Conservation (phyloP, 2,888 invertebrate species). For the Uloborus plumipes region DNA sequence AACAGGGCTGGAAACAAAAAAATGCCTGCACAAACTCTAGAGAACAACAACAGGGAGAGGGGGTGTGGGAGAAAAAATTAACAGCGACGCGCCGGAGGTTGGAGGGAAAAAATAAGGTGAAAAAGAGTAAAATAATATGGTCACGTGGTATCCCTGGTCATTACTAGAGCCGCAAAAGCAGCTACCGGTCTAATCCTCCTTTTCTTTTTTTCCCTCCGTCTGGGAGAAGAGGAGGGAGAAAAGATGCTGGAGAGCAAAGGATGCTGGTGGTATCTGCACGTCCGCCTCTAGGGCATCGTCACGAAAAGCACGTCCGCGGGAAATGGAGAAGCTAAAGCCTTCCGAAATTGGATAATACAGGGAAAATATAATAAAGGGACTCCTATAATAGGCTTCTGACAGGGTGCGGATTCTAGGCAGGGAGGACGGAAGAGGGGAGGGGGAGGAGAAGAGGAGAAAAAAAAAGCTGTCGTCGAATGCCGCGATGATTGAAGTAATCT, state of each 20-base stretch:
- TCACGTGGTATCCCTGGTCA: conserved; percentile 58
- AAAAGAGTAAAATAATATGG: conserved; percentile 62
- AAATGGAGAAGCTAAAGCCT: conserved; percentile 64
- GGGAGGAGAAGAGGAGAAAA: no score
- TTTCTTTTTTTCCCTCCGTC: conserved; percentile 21
- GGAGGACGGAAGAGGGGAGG: not conserved
- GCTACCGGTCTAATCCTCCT: conserved; percentile 51
- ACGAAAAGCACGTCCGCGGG: conserved; percentile 59
- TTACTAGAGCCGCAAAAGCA: conserved; percentile 48
- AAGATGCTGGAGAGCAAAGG: conserved; percentile 27
- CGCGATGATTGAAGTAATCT: conserved; percentile 1
- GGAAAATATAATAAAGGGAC: conserved; percentile 64
- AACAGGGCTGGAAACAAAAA: not conserved
- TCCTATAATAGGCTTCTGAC: conserved; percentile 63
- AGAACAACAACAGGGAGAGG: conserved; percentile 29
- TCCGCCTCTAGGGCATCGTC: conserved; percentile 46
- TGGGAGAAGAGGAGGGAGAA: conserved; percentile 27
- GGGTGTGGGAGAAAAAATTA: conserved; percentile 8
- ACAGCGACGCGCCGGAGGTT: conserved; percentile 21
- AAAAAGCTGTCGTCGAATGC: no score
- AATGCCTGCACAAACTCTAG: conserved; percentile 18
- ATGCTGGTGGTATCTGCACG: conserved; percentile 30
- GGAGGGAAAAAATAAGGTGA: conserved; percentile 44
- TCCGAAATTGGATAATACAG: conserved; percentile 63
- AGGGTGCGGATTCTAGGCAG: conserved; percentile 40